Conservation (phyloP, 23 tunicate genomes). For the Phallusia fumigata region DNA sequence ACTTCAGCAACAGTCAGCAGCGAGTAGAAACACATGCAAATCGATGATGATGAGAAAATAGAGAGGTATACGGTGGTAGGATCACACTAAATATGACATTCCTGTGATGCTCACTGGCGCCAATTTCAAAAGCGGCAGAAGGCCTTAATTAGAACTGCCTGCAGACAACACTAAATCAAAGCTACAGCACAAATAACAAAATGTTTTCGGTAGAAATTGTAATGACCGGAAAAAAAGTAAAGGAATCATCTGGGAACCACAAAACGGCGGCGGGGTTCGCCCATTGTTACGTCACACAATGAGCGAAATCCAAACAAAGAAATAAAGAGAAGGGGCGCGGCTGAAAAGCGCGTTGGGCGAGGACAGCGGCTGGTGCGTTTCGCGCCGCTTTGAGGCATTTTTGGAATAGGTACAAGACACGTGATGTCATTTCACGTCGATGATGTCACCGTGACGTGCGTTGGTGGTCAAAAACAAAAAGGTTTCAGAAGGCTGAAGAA, state of each 20-base stretch:
- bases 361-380: background rate
- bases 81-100: too few relatives aligned
- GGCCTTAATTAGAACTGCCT: too few relatives aligned
- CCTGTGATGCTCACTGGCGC: too few relatives aligned
- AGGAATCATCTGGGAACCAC: constrained; percentile 7
- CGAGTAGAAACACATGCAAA: too few relatives aligned
- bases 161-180: too few relatives aligned
- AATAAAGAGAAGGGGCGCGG: background rate
- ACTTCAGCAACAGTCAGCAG: too few relatives aligned
- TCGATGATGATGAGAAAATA: too few relatives aligned
- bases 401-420: background rate
- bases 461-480: background rate
- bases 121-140: too few relatives aligned
- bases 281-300: constrained; percentile 10
- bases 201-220: constrained; percentile 4
- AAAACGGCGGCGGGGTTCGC: constrained; percentile 2
- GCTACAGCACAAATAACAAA: too few relatives aligned
- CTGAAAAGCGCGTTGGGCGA: background rate
- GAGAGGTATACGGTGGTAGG: too few relatives aligned
- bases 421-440: background rate
- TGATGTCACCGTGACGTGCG: background rate
- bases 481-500: background rate
- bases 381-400: background rate
- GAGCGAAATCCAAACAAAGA: background rate
- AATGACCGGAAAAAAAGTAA: background rate